phyloP scores from a whole-genome alignment of 2,113 vertebrate species.

The Spheniscus mendiculus region DNA sequence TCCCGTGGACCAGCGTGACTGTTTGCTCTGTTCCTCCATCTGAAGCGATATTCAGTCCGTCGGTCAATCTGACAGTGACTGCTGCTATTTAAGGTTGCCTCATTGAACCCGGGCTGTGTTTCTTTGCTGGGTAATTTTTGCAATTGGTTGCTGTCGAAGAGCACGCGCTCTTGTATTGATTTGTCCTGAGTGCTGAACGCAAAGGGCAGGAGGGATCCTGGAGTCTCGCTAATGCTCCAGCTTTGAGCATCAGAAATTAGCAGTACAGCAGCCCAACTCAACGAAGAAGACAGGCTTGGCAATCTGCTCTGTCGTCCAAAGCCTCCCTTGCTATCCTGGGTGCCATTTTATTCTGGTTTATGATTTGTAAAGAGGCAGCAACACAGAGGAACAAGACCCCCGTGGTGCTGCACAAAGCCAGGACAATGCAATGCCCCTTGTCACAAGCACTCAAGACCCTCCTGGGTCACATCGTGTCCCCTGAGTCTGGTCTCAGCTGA shows the following conservation, averaged over 20 bases:
- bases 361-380: not conserved
- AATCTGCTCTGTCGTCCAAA: not conserved
- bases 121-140: not conserved
- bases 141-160: conserved; percentile 14
- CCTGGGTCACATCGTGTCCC: not conserved
- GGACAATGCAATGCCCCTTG: not conserved
- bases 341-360: not conserved
- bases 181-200: not conserved
- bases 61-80: conserved; percentile 12
- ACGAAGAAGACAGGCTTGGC: not conserved
- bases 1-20: conserved; percentile 17
- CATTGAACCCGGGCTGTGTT: conserved; percentile 29
- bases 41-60: conserved; percentile 35
- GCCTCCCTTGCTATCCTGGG: not conserved
- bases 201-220: not conserved
- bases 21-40: conserved; percentile 35
- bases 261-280: not conserved
- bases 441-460: not conserved
- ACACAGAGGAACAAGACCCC: not conserved
- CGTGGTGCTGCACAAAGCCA: not conserved
- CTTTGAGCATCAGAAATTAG: not conserved
- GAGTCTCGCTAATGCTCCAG: not conserved
- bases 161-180: not conserved
- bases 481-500: not conserved
- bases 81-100: conserved; percentile 51